phyloP scores from a whole-genome alignment of 2,888 invertebrate genomes.

The Apotomis capreana region DNA sequence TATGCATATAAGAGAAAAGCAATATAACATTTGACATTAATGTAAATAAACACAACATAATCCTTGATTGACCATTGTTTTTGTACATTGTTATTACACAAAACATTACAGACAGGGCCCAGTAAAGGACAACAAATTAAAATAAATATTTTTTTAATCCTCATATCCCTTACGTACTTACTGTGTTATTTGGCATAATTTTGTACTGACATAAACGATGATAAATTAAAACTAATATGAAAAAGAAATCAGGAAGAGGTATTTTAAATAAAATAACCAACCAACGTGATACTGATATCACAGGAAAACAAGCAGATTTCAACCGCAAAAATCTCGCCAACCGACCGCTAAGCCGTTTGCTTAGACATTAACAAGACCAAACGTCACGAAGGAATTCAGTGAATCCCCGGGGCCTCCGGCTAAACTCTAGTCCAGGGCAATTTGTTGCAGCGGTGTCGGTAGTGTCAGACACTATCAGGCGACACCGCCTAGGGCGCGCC shows the following conservation, averaged over 20 bases:
- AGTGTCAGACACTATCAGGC: conserved; percentile 52
- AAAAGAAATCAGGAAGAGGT: too few relatives aligned
- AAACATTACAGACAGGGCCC: too few relatives aligned
- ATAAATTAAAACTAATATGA: too few relatives aligned
- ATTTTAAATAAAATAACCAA: background rate
- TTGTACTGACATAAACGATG: too few relatives aligned
- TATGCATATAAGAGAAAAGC: background rate
- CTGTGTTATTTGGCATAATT: too few relatives aligned
- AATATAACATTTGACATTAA: too few relatives aligned
- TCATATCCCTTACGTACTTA: too few relatives aligned
- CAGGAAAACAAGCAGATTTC: background rate
- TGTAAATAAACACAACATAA: too few relatives aligned
- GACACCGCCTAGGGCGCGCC: conserved; percentile 47
- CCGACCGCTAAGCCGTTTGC: conserved; percentile 6
- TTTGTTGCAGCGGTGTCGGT: conserved; percentile 54
- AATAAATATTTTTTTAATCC: too few relatives aligned
- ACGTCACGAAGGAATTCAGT: conserved; percentile 31
- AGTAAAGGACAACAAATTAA: too few relatives aligned
- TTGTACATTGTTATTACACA: too few relatives aligned
- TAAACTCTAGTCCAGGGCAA: conserved; percentile 48
- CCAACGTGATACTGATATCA: background rate
- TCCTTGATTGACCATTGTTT: too few relatives aligned
- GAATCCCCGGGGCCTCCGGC: conserved; percentile 42
- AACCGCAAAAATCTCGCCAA: background rate
- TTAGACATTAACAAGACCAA: conserved; percentile 41